phyloP scores from a whole-genome alignment of 2,888 invertebrate genomes.

The Dastarcus helophoroides region DNA sequence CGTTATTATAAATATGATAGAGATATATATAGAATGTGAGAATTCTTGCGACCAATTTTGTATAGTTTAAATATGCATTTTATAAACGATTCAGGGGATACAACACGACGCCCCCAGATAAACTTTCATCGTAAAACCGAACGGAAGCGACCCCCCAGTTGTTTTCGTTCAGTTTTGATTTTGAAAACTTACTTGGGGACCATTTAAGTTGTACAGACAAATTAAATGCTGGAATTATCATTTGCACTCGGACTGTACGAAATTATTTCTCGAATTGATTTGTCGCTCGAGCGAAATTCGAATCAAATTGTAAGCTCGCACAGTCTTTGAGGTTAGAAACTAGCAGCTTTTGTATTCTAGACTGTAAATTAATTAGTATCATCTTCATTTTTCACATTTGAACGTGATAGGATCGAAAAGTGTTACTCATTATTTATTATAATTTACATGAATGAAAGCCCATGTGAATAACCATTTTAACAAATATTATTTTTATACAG shows the following conservation, averaged over 20 bases:
- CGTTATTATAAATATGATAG: conserved; percentile 24
- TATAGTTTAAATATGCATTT: conserved; percentile 27
- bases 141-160: too few species aligned
- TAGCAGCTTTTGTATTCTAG: conserved; percentile 30
- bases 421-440: conserved; percentile 19
- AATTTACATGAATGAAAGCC: conserved; percentile 5
- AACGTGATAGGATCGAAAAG: conserved; percentile 20
- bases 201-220: too few species aligned
- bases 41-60: conserved; percentile 24
- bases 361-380: conserved; percentile 22
- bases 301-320: neutral
- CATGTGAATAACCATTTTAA: conserved; percentile 14
- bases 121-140: conserved; percentile 6
- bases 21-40: conserved; percentile 23
- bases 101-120: conserved; percentile 9
- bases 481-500: conserved; percentile 20
- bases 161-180: too few species aligned
- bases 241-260: too few species aligned
- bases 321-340: conserved; percentile 15
- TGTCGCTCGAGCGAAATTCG: too few species aligned
- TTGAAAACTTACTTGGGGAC: neutral
- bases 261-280: too few species aligned
- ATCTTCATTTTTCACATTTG: conserved; percentile 21
- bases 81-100: conserved; percentile 20
- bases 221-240: conserved; percentile 1